These are phyloP conservation scores for Cnemophilus loriae DNA, from an alignment of 2,113 vertebrate species.

Conservation along the genomic window DNA sequence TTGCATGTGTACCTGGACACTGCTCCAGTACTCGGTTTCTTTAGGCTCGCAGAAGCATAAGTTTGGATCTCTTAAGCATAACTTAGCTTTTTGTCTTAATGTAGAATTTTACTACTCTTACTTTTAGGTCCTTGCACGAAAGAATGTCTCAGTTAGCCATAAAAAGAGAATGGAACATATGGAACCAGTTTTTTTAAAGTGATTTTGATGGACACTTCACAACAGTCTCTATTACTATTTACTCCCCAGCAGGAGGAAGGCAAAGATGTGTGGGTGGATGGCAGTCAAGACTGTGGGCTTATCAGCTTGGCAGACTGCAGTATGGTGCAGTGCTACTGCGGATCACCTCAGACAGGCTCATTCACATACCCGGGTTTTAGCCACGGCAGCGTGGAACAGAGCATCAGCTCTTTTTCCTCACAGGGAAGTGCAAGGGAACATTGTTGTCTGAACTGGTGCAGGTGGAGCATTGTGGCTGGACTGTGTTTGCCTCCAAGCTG, in stretches of 20 bases:
- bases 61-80: background rate
- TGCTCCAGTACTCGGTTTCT: background rate
- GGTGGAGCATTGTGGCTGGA: background rate
- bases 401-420: background rate
- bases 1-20: background rate
- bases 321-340: background rate
- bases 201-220: slow-evolving; percentile 36
- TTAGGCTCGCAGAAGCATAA: background rate
- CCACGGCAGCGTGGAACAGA: background rate
- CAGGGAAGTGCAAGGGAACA: background rate
- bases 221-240: slow-evolving; percentile 27
- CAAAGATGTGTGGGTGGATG: slow-evolving; percentile 26
- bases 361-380: background rate
- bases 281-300: slow-evolving; percentile 25
- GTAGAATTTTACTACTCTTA: background rate
- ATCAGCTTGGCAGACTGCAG: background rate
- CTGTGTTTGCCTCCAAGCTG: background rate
- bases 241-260: background rate
- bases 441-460: background rate
- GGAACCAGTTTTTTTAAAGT: background rate
- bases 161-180: slow-evolving; percentile 25
- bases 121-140: background rate
- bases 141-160: background rate
- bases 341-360: background rate
- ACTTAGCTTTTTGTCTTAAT: background rate